phyloP scores from a whole-genome alignment of 2,888 invertebrate species.

The Neocrepidodera transversa region DNA sequence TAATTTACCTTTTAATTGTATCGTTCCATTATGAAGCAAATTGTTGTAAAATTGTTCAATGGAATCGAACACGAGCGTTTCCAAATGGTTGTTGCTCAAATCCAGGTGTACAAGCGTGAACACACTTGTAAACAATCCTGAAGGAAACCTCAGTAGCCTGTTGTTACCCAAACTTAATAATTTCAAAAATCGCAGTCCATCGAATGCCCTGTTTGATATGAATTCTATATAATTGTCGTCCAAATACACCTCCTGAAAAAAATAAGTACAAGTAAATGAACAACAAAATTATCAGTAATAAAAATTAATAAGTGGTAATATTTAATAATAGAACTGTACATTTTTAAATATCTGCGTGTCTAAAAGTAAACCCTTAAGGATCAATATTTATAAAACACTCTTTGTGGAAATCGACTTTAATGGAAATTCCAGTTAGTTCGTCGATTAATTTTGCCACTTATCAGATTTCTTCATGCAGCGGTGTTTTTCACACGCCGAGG shows the following conservation, averaged over 20 bases:
- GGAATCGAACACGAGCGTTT: conserved; percentile 78
- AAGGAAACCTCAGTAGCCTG: conserved; percentile 73
- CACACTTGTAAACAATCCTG: conserved; percentile 76
- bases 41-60: conserved; percentile 63
- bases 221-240: conserved; percentile 65
- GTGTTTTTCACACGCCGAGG: no score
- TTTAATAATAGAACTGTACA: no score
- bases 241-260: conserved; percentile 52
- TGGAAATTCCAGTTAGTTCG: no score
- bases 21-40: conserved; percentile 31
- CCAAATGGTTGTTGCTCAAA: conserved; percentile 78
- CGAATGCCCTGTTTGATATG: conserved; percentile 79
- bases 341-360: no score
- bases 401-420: no score
- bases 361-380: no score
- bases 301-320: no score
- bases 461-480: no score
- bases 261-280: background rate
- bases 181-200: conserved; percentile 75
- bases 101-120: conserved; percentile 77
- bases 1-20: conserved; percentile 33
- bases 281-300: no score
- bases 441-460: no score
- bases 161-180: conserved; percentile 79
- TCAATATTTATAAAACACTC: no score